These are phyloP conservation scores for Smutsia temminckii DNA, from an alignment of 2,797 vertebrate genomes.

Conservation along the genomic window DNA sequence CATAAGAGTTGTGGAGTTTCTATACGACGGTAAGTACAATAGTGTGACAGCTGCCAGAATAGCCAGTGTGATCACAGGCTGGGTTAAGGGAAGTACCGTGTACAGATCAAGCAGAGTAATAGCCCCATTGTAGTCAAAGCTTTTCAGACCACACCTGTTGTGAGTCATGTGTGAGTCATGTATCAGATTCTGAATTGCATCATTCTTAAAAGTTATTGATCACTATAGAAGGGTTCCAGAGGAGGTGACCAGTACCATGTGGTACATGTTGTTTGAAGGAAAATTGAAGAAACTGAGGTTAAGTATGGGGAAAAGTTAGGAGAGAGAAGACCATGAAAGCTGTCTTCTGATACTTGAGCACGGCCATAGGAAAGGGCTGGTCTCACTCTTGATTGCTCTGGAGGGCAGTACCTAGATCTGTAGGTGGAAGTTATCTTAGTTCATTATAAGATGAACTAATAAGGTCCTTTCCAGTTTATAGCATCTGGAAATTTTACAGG, in stretches of 20 bases:
- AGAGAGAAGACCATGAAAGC: neutral
- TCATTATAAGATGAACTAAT: neutral
- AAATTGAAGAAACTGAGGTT: neutral
- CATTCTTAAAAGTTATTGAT: slow-evolving; percentile 13
- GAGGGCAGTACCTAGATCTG: neutral
- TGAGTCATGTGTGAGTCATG: neutral
- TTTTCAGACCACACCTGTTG: neutral
- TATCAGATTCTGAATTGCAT: neutral
- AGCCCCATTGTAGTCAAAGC: neutral
- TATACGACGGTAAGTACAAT: neutral
- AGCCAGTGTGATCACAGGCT: neutral
- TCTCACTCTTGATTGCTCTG: neutral
- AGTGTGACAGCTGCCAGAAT: neutral
- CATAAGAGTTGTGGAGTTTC: neutral
- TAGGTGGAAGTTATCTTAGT: neutral
- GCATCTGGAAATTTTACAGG: neutral
- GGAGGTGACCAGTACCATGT: neutral
- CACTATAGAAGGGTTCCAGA: neutral
- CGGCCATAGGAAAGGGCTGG: neutral
- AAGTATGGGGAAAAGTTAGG: neutral
- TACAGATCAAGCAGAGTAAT: neutral
- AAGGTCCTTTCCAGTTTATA: neutral
- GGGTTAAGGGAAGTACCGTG: neutral
- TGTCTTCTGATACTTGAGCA: neutral
- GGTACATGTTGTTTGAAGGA: neutral